phyloP scores from a whole-genome alignment of 2,888 invertebrate genomes.

The Zygothrica quintamaculata region DNA sequence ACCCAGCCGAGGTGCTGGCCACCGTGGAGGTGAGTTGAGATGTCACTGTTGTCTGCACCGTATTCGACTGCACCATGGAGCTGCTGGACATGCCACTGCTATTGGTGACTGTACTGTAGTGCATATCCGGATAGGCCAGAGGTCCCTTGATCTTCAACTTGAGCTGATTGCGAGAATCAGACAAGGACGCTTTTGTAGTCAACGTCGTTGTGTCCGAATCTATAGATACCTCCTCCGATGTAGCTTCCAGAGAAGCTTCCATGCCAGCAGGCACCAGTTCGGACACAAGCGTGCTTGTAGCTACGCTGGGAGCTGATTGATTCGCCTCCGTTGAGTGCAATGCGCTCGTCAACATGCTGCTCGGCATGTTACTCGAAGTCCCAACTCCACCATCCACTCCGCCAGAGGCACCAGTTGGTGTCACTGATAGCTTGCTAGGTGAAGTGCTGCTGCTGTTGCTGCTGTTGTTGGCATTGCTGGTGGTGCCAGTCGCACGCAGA shows the following conservation, averaged over 20 bases:
- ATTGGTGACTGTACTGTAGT: constrained; percentile 85
- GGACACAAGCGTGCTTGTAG: constrained; percentile 48
- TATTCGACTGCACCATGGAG: constrained; percentile 65
- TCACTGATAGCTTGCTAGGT: constrained; percentile 49
- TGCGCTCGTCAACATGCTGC: constrained; percentile 39
- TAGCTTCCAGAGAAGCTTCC: constrained; percentile 84
- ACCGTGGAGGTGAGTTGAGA: constrained; percentile 66
- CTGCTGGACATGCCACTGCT: constrained; percentile 57
- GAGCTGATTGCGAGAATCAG: constrained; percentile 93
- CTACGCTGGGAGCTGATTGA: constrained; percentile 51
- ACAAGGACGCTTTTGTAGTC: constrained; percentile 89
- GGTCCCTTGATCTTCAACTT: constrained; percentile 97
- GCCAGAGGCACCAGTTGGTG: constrained; percentile 9
- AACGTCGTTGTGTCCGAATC: constrained; percentile 84
- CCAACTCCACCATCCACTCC: constrained; percentile 2
- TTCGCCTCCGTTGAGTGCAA: constrained; percentile 69
- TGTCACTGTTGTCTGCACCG: constrained; percentile 73
- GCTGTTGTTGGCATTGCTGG: constrained; percentile 36
- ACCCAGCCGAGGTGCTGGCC: constrained; percentile 60
- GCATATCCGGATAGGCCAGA: constrained; percentile 89
- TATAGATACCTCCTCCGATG: constrained; percentile 85
- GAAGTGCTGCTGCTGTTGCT: constrained; percentile 44
- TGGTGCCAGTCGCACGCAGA: constrained; percentile 87
- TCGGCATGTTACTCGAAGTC: constrained; percentile 17
- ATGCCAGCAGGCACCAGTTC: constrained; percentile 71